Percentiles rank a stretch among this genome's conserved stretches.
Evolutionary conservation across 2,797 vertebrate species (phyloP).

Genomic region (Sylvia borin): DNA sequence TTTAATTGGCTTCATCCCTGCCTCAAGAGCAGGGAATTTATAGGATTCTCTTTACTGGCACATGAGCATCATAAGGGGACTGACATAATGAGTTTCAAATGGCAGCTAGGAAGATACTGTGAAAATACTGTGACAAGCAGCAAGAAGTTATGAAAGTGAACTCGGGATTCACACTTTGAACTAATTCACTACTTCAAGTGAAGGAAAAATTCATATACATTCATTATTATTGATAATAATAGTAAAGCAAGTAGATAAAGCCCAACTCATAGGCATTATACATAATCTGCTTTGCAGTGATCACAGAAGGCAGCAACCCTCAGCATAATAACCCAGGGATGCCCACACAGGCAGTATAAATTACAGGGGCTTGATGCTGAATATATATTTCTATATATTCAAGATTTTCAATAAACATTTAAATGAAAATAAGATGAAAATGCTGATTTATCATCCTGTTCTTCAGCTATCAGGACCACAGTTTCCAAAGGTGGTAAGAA

Average conservation of each 20-base stretch:
- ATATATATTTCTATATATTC: neutral
- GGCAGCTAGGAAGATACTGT: neutral
- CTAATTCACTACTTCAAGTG: neutral
- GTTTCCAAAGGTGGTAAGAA: neutral
- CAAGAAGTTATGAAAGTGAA: neutral
- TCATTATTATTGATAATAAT: neutral
- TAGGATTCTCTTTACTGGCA: neutral
- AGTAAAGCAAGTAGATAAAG: neutral
- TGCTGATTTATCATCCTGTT: neutral
- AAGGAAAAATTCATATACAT: neutral
- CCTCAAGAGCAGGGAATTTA: neutral
- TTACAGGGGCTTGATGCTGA: neutral
- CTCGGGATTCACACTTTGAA: neutral
- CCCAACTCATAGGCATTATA: neutral
- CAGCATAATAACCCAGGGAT: neutral
- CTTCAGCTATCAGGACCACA: neutral
- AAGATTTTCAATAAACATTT: neutral
- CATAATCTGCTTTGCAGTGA: neutral
- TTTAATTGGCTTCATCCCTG: neutral
- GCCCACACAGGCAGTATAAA: neutral
- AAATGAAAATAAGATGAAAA: neutral
- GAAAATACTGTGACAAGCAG: neutral
- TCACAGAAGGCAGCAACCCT: neutral
- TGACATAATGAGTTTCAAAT: neutral
- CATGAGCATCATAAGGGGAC: neutral